phyloP scores from a whole-genome alignment of 37 sponge, comb jelly and placozoan genomes.

The Crambe crambe region DNA sequence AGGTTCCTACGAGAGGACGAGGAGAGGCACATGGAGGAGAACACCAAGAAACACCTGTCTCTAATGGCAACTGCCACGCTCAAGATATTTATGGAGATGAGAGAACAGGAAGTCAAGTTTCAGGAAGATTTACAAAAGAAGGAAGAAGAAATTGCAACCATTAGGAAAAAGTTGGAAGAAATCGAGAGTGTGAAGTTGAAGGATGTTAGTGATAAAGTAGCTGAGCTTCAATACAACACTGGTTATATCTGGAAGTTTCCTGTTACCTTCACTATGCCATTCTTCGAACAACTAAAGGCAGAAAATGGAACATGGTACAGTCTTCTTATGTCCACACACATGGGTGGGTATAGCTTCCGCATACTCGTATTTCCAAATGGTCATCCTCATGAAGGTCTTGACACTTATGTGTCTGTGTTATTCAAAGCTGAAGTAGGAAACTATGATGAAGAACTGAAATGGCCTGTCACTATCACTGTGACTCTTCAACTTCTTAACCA shows the following conservation, averaged over 20 bases:
- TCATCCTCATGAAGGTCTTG: neutral
- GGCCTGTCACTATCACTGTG: neutral
- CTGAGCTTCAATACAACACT: neutral
- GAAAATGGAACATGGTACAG: neutral
- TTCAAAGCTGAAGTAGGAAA: neutral
- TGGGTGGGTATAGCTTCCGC: neutral
- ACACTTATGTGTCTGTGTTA: neutral
- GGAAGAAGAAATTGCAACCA: neutral
- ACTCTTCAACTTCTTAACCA: neutral
- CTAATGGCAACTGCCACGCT: slow-evolving; percentile 6
- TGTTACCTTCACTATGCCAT: neutral
- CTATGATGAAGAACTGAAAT: neutral
- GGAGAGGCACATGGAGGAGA: slow-evolving; percentile 14
- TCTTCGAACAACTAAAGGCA: neutral
- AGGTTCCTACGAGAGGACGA: slow-evolving; percentile 6
- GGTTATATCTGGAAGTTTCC: neutral
- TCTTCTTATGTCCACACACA: neutral
- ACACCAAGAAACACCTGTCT: neutral
- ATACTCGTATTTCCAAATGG: neutral
- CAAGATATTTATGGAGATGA: neutral
- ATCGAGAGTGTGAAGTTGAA: neutral
- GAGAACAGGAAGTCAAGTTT: neutral
- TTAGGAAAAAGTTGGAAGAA: neutral
- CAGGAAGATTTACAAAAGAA: neutral
- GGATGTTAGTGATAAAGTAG: neutral